Percentiles rank a stretch among this genome's conserved stretches.
phyloP scores from a whole-genome alignment of 1,140 invertebrate genomes.

The Zaprionus vittiger region DNA sequence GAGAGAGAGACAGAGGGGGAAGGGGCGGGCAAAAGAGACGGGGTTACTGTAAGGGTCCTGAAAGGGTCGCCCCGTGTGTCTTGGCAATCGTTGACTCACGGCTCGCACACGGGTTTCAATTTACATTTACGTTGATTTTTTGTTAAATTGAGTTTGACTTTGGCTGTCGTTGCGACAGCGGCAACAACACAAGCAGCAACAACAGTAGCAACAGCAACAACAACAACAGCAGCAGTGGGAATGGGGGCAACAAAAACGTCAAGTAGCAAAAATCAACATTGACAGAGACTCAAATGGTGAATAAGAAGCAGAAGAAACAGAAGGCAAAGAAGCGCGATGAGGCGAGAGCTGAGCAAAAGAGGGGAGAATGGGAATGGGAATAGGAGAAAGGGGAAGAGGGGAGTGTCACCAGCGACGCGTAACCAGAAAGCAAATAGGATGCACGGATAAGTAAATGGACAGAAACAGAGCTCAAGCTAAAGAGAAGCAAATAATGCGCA shows the following conservation, averaged over 20 bases:
- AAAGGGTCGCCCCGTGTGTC: slow-evolving; percentile 4
- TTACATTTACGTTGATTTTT: slow-evolving; percentile 80
- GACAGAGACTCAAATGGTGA: slow-evolving; percentile 59
- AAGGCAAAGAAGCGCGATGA: not conserved
- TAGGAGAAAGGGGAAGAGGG: not conserved
- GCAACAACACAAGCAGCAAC: slow-evolving; percentile 21
- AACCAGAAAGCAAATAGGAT: slow-evolving; percentile 30
- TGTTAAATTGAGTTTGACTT: slow-evolving; percentile 80
- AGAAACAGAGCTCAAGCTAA: slow-evolving; percentile 17
- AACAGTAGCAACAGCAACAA: slow-evolving; percentile 8
- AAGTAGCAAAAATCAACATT: slow-evolving; percentile 73
- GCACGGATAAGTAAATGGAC: slow-evolving; percentile 15
- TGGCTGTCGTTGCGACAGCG: slow-evolving; percentile 52
- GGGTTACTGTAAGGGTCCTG: not conserved
- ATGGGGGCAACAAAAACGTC: slow-evolving; percentile 2
- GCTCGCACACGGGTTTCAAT: slow-evolving; percentile 67
- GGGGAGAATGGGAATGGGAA: not conserved
- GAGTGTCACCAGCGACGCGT: slow-evolving; percentile 19
- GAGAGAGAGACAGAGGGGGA: not conserved
- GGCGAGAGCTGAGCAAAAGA: not conserved
- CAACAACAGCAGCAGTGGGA: not conserved
- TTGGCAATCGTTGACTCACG: slow-evolving; percentile 42
- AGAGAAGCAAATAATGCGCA: slow-evolving; percentile 7
- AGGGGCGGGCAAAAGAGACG: not conserved
- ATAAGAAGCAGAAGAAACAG: slow-evolving; percentile 22